A percentile compares a stretch with the other conserved stretches of the same genome.
phyloP scores from a whole-genome alignment of 2,113 vertebrate genomes.

The Benitochromis conjunctus region DNA sequence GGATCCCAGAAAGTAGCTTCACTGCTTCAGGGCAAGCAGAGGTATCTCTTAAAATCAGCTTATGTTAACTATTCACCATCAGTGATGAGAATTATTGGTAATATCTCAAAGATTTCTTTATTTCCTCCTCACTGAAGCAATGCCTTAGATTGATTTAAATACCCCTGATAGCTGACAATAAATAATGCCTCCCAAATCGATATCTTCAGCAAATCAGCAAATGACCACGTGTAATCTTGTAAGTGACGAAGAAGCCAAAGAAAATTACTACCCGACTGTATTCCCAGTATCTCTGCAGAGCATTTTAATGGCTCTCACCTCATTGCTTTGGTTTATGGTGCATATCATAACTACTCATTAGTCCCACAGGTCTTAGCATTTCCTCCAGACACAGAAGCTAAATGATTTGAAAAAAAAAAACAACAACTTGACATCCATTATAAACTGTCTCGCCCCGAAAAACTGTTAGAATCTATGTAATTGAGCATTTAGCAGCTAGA shows the following conservation, averaged over 20 bases:
- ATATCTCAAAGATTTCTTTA: background rate
- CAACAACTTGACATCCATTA: background rate
- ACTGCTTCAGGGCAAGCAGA: background rate
- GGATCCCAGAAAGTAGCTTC: background rate
- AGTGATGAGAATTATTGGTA: background rate
- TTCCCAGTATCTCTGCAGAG: background rate
- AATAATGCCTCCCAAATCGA: background rate
- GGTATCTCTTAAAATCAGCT: background rate
- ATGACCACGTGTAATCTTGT: background rate
- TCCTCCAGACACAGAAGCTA: background rate
- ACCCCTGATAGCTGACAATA: background rate
- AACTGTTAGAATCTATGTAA: background rate
- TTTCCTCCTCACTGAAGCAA: background rate
- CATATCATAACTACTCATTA: background rate
- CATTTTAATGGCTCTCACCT: background rate
- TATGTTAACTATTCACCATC: background rate
- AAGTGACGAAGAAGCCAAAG: background rate
- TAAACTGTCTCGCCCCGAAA: background rate
- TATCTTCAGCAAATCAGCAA: background rate
- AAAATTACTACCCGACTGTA: background rate
- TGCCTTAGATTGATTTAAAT: background rate
- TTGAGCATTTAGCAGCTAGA: background rate
- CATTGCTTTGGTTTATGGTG: background rate
- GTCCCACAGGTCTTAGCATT: background rate
- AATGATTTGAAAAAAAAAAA: background rate